phyloP scores from a whole-genome alignment of 1,140 invertebrate species.

The Drosophila suzukii region DNA sequence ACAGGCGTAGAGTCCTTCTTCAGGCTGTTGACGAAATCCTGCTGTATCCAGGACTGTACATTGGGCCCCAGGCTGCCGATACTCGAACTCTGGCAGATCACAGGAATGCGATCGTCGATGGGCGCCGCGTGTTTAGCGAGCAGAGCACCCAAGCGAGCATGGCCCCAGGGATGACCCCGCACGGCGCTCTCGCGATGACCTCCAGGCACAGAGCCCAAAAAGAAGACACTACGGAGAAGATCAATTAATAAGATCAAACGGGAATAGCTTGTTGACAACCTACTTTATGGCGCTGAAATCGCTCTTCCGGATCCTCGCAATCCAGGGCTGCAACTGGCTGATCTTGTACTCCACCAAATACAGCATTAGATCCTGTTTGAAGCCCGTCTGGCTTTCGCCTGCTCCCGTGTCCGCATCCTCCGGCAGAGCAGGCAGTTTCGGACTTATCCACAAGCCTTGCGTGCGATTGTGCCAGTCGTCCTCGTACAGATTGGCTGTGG shows the following conservation, averaged over 20 bases:
- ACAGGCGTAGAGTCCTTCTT: slow-evolving; percentile 84
- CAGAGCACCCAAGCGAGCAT: slow-evolving; percentile 88
- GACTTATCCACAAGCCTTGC: slow-evolving; percentile 97
- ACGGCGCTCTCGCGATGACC: slow-evolving; percentile 87
- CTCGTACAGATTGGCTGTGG: slow-evolving; percentile 95
- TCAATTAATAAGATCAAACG: neutral
- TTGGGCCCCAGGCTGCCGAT: slow-evolving; percentile 93
- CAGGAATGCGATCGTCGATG: slow-evolving; percentile 85
- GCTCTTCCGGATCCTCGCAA: slow-evolving; percentile 89
- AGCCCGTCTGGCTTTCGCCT: slow-evolving; percentile 93
- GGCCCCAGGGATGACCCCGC: slow-evolving; percentile 88
- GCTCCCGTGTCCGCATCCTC: slow-evolving; percentile 85
- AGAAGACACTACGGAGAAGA: slow-evolving; percentile 88
- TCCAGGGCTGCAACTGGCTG: slow-evolving; percentile 89
- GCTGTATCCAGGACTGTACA: slow-evolving; percentile 89
- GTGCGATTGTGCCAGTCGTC: slow-evolving; percentile 97
- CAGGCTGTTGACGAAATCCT: slow-evolving; percentile 88
- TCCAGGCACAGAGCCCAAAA: slow-evolving; percentile 94
- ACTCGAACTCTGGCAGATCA: slow-evolving; percentile 94
- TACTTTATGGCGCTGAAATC: slow-evolving; percentile 94
- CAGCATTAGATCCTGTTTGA: slow-evolving; percentile 93
- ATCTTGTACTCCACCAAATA: slow-evolving; percentile 92
- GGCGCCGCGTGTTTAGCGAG: slow-evolving; percentile 87
- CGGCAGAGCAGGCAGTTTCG: slow-evolving; percentile 88
- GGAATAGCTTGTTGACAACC: slow-evolving; percentile 56